Evolutionary conservation across 2,113 vertebrate genomes (phyloP), one percentile per base, ranked within the genome.

Genomic region (Dipodomys ordii): DNA sequence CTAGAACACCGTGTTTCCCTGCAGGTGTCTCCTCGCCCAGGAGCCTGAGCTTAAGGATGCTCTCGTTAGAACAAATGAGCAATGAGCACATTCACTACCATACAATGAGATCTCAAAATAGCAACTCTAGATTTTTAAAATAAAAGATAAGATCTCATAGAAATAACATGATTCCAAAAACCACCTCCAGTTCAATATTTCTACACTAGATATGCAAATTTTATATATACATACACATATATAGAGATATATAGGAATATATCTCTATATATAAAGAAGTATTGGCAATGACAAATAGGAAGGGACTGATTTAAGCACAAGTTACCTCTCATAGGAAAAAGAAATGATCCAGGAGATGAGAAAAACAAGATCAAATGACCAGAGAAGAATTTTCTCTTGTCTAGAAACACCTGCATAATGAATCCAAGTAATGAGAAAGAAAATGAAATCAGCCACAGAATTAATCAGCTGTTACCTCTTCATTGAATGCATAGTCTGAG

Each of bases 101-200:
- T 23, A 89, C 87, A 93, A 87, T 93, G 57, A 81, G 60, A 30
- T 89, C 92, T 84, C 67, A 89, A 96, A 94, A 92, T 95, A 95
- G 90, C 73, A 91, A 81, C 53, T 73, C 25, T 71, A 68, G 87
- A 39, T 68, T 88, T 90, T 88, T 4, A 74, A 84, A 96, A 95
- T 87, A 84, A 95, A 95, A 92, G 87, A 82, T 25, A 79, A 22
- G 44, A 32, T 68, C 49, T 78, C 28, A 49, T 79, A 57, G 78
- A 96, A 93, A 86, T 68, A 83, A 95, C 80, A 82, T 4, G 73
- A 86, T 94, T 95, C 87, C 92, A 74, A 72, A 93, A 87, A 93
- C 53, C 91, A 96, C 93, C 88, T 91, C 73, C 2, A 3, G 65
- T 9, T 6, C 62, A 78, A 67, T 68, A 62, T 88, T 83, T 85